Evolutionary conservation across 2,888 invertebrate species (phyloP).

Genomic region (Ecdyonurus torrentis): DNA sequence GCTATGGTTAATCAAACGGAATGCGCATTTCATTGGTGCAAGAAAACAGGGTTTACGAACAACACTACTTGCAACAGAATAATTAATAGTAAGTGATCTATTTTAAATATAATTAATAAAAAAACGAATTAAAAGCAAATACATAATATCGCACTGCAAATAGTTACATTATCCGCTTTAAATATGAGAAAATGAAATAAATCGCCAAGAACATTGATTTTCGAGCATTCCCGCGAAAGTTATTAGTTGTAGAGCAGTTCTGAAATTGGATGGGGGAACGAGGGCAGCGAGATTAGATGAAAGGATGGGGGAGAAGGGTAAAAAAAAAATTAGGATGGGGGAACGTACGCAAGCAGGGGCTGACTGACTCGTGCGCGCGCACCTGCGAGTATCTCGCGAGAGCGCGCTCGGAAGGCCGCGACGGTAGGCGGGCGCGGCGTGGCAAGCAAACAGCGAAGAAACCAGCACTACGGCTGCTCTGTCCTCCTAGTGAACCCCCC

Average conservation of each 20-base stretch:
- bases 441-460: neutral
- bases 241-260: neutral
- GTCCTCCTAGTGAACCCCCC: conserved; percentile 11
- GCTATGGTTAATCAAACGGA: too few relatives aligned
- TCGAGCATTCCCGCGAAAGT: neutral
- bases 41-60: too few relatives aligned
- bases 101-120: too few relatives aligned
- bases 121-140: too few relatives aligned
- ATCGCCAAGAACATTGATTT: neutral
- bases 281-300: conserved; percentile 4
- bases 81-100: too few relatives aligned
- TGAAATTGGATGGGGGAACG: conserved; percentile 15
- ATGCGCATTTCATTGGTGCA: too few relatives aligned
- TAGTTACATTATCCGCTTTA: too few relatives aligned
- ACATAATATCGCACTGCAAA: too few relatives aligned
- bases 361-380: neutral
- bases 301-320: conserved; percentile 1
- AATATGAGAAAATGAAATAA: too few relatives aligned
- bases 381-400: too few relatives aligned
- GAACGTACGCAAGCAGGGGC: neutral
- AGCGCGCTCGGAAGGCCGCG: neutral
- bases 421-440: neutral
- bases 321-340: neutral
- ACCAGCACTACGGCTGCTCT: conserved; percentile 11
- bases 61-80: too few relatives aligned